These are phyloP conservation scores for Hydrolagus affinis DNA, from an alignment of 2,113 vertebrate genomes.

Conservation along the genomic window DNA sequence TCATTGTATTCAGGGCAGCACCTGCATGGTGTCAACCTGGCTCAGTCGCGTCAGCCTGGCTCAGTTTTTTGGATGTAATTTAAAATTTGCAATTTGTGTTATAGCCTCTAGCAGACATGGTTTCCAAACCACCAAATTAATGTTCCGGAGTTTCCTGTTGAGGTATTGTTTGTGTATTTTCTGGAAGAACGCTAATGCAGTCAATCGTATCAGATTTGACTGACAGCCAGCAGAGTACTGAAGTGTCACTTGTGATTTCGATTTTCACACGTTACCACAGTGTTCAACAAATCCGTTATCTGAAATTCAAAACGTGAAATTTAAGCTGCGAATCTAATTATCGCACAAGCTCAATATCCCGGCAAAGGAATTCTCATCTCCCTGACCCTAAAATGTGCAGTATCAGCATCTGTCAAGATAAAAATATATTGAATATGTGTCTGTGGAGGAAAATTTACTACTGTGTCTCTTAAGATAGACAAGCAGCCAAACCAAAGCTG, in stretches of 20 bases:
- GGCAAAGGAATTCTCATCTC: neutral
- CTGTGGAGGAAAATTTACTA: no score
- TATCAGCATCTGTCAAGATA: neutral
- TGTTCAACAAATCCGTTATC: neutral
- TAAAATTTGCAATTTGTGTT: neutral
- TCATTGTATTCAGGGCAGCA: no score
- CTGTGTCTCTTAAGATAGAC: neutral
- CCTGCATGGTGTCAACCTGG: no score
- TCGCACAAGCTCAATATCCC: neutral
- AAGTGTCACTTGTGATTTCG: neutral
- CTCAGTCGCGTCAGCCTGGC: no score
- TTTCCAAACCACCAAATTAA: neutral
- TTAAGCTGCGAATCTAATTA: neutral
- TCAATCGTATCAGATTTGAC: constrained; percentile 5
- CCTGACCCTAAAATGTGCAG: neutral
- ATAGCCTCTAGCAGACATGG: neutral
- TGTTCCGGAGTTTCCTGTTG: neutral
- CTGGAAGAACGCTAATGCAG: neutral
- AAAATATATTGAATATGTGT: neutral
- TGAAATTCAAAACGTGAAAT: neutral
- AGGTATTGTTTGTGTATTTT: neutral
- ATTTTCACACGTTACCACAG: neutral
- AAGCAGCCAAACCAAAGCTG: neutral
- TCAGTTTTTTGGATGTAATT: neutral
- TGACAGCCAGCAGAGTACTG: neutral